Evolutionary conservation across 2,797 vertebrate genomes (phyloP).

Genomic region (Chrysocyon brachyurus): DNA sequence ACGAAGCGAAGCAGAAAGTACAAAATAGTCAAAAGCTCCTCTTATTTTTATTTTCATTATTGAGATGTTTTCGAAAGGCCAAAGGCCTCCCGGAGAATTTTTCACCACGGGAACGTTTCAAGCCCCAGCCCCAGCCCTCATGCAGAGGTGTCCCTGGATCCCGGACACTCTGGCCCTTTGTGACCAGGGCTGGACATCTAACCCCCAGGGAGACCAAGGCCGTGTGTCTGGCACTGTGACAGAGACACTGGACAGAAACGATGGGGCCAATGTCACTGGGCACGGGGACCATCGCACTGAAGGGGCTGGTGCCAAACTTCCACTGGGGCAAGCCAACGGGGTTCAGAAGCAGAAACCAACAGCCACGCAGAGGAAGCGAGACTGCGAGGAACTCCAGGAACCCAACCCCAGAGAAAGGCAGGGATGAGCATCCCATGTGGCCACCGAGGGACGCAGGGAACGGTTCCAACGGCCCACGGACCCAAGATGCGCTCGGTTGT

Average conservation of each 20-base stretch:
- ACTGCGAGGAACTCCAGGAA: not conserved
- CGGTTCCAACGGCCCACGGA: rapidly evolving
- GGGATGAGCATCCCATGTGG: not conserved
- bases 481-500: not conserved
- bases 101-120: not conserved
- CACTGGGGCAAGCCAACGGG: not conserved
- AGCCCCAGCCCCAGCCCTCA: not conserved
- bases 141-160: not conserved
- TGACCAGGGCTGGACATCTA: not conserved
- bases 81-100: not conserved
- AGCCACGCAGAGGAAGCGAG: not conserved
- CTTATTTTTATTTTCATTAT: not conserved
- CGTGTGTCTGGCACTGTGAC: not conserved
- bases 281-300: not conserved
- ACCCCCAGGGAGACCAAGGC: not conserved
- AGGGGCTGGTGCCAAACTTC: rapidly evolving
- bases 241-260: too few species aligned
- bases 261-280: rapidly evolving
- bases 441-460: not conserved
- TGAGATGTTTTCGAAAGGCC: not conserved
- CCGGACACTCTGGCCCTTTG: not conserved
- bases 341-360: not conserved
- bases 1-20: not conserved
- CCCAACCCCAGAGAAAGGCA: not conserved
- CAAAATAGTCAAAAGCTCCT: not conserved